Evolutionary conservation across 2,797 vertebrate genomes (phyloP), one percentile per base, ranked within the genome.

Genomic region (Microchirus variegatus): DNA sequence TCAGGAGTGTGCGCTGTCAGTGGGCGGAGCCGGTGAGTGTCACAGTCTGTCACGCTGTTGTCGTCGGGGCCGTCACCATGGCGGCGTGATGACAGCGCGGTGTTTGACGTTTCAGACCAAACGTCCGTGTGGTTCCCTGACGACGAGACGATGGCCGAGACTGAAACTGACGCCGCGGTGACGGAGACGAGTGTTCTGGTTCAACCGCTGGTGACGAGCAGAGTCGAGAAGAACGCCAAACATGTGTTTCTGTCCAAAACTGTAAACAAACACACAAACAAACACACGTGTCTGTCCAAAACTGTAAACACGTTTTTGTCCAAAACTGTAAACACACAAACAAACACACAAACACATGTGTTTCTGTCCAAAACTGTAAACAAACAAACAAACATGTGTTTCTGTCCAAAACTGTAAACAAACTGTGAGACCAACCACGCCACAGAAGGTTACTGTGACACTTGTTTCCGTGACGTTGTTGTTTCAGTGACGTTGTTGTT

Each of bases 161-260:
- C 75, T 12, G 78, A 87, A 0, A 6, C 58, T 4, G 51, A 65
- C 4, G 50, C 70, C 2, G 62, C 42, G 44, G 46, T 49, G 2
- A 48, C 51, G 2, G 56, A 67, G 59, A 45, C 53, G 5, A 67
- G 48, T 3, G 1, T 1, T 1, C 10, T 40, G 1, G 60, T 81
- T 26, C 11, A 18, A 11, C 18, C 58, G 0, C 1, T 15, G 1
- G 9, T 14, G 3, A 0, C 6, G 8, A 4, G 15, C 40, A 50
- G 38, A 8, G 31, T 62, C 0, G 74, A 83, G 13, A 81, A 68
- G 51, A 52, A 48, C 10, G 9, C n/a, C 1, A 87, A 70, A 63
- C 92, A 93, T 1, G 56, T 70, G 0, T 93, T 94, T 36, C 38
- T 91, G 3, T 88, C 91, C 14, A 93, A 93, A 87, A 94, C 92